These are phyloP conservation scores for Dendronephthya gigantea DNA, from an alignment of 64 coral and sea anemone species.

Conservation along the genomic window DNA sequence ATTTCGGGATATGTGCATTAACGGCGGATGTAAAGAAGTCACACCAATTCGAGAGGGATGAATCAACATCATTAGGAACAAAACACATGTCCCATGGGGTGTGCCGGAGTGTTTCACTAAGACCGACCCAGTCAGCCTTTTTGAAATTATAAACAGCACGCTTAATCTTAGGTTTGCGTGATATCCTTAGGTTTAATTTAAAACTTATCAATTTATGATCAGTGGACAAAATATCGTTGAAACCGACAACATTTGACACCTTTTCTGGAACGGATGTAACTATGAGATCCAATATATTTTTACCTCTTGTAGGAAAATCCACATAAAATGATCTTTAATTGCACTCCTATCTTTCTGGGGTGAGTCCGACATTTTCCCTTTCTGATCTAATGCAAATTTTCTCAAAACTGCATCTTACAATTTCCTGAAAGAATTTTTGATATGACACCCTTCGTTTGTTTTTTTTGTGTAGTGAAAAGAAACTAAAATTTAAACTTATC, in stretches of 20 bases:
- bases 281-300: neutral
- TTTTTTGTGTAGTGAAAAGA: too few relatives aligned
- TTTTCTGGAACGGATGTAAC: neutral
- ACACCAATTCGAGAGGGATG: constrained; percentile 30
- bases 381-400: too few relatives aligned
- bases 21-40: constrained; percentile 20
- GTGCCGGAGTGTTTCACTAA: neutral
- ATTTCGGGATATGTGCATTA: constrained; percentile 19
- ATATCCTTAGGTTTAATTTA: neutral
- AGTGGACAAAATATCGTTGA: neutral
- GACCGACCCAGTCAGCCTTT: constrained; percentile 21
- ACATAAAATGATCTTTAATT: neutral
- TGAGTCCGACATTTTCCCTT: too few relatives aligned
- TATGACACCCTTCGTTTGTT: too few relatives aligned
- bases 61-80: constrained; percentile 8
- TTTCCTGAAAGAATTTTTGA: too few relatives aligned
- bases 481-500: too few relatives aligned
- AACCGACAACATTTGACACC: neutral
- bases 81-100: constrained; percentile 24
- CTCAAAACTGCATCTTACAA: too few relatives aligned
- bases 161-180: neutral
- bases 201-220: constrained; percentile 6
- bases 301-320: neutral
- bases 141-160: neutral
- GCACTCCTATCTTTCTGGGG: too few relatives aligned